Evolutionary conservation across 2,797 vertebrate species (phyloP).

Genomic region (Gambelia wislizenii): DNA sequence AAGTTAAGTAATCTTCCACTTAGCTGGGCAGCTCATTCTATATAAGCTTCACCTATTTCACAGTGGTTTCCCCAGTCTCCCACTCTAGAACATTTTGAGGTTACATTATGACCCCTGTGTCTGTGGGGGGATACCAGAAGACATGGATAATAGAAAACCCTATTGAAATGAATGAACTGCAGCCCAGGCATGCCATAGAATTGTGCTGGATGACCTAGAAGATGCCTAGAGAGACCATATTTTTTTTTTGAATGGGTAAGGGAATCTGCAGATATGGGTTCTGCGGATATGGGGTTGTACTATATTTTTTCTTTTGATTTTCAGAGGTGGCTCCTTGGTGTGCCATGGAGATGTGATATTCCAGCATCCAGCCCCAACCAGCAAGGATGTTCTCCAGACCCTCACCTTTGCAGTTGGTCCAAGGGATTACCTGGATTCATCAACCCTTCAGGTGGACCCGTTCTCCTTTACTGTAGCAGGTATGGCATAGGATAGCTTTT

Average conservation of each 20-base stretch:
- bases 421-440: constrained; percentile 59
- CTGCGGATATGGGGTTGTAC: no score
- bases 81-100: not conserved
- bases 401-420: constrained; percentile 23
- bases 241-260: no score
- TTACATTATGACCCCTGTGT: no score
- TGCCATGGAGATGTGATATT: constrained; percentile 59
- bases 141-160: no score
- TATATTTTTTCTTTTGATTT: not conserved
- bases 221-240: no score
- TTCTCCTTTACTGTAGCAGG: constrained; percentile 58
- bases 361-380: constrained; percentile 52
- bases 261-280: no score
- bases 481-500: not conserved
- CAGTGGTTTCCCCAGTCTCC: not conserved
- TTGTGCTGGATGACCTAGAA: no score
- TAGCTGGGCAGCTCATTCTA: no score
- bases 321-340: constrained; percentile 64
- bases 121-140: no score
- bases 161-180: no score
- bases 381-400: constrained; percentile 24
- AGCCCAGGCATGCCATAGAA: no score
- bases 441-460: constrained; percentile 55
- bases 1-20: no score
- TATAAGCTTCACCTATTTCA: not conserved